A percentile compares a stretch with the other conserved stretches of the same genome.
Conservation (phyloP, 2,888 invertebrate genomes). For the Platypus cylindrus region DNA sequence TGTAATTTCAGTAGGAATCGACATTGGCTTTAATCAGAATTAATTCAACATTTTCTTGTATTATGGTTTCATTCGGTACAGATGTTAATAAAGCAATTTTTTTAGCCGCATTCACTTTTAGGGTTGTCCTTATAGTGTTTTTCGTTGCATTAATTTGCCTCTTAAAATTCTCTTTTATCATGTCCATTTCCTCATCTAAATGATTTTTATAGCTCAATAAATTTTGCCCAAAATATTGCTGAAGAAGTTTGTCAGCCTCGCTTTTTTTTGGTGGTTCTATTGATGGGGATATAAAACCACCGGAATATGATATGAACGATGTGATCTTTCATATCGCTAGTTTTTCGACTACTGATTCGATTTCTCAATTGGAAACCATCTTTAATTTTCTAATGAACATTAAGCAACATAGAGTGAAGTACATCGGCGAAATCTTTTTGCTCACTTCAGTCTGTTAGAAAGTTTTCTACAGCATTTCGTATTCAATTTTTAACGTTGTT, state of each 20-base stretch:
- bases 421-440: constrained; percentile 7
- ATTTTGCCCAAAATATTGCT: constrained; percentile 8
- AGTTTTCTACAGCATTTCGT: constrained; percentile 3
- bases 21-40: constrained; percentile 5
- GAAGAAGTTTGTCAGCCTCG: constrained; percentile 9
- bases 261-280: constrained; percentile 9
- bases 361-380: constrained; percentile 5
- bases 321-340: constrained; percentile 1
- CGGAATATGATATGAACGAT: no score
- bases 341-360: background rate
- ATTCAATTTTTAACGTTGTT: constrained; percentile 10
- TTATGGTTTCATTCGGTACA: background rate
- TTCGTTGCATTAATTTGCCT: constrained; percentile 1
- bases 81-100: constrained; percentile 1
- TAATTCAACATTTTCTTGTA: constrained; percentile 1
- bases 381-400: constrained; percentile 8
- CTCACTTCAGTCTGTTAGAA: constrained; percentile 1
- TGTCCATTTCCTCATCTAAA: constrained; percentile 6
- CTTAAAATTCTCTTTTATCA: constrained; percentile 1
- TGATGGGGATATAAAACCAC: constrained; percentile 7
- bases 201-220: constrained; percentile 7
- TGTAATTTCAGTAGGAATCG: constrained; percentile 6
- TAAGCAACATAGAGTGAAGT: constrained; percentile 3
- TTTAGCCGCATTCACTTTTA: constrained; percentile 1
- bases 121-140: background rate